Percentiles rank a stretch among this genome's conserved stretches.
Evolutionary conservation across 2,888 invertebrate species (phyloP).

Genomic region (Diarsia mendica): DNA sequence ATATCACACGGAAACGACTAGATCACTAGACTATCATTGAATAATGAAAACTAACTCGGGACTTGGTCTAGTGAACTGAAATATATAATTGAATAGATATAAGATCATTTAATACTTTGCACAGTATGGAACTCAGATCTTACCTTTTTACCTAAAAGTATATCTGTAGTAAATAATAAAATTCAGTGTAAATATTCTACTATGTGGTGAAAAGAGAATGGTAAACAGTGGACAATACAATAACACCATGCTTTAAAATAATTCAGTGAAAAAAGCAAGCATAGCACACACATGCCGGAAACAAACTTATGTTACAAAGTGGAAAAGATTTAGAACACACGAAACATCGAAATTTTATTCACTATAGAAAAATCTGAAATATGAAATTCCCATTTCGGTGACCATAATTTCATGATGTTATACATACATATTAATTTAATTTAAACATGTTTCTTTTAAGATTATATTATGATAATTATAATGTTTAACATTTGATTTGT

Average conservation of each 20-base stretch:
- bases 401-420: conserved; percentile 21
- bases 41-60: conserved; percentile 14
- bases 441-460: conserved; percentile 8
- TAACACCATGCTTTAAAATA: conserved; percentile 62
- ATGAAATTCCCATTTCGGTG: conserved; percentile 20
- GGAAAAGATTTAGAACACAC: conserved; percentile 40
- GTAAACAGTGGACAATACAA: conserved; percentile 47
- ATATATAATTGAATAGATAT: background rate
- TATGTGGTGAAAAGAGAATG: conserved; percentile 51
- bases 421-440: conserved; percentile 41
- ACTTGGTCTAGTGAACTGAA: conserved; percentile 17
- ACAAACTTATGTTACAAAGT: conserved; percentile 42
- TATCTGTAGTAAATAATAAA: background rate
- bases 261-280: conserved; percentile 71
- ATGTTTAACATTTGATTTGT: conserved; percentile 26
- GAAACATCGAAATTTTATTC: background rate
- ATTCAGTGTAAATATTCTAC: conserved; percentile 30
- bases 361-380: conserved; percentile 15
- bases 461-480: conserved; percentile 25
- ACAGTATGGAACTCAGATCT: conserved; percentile 17
- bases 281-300: conserved; percentile 69
- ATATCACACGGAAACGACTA: background rate
- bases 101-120: background rate
- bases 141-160: conserved; percentile 38
- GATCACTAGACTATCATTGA: background rate